Evolutionary conservation across 2,797 vertebrate genomes (phyloP).

Genomic region (Liparis tanakae): DNA sequence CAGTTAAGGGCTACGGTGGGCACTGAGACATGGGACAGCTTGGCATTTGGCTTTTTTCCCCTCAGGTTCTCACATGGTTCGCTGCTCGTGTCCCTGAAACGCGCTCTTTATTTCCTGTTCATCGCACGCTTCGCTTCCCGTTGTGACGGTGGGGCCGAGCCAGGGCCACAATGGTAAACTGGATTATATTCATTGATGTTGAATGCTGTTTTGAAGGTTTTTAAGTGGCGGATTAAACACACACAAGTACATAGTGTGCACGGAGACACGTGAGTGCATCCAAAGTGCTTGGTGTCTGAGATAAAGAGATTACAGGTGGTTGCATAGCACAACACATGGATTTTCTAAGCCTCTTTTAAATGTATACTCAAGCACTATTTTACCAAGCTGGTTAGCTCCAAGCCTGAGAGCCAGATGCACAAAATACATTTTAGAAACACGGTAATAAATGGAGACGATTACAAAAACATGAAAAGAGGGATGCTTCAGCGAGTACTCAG

Average conservation of each 20-base stretch:
- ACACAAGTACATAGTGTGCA: not conserved
- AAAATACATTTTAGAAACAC: not conserved
- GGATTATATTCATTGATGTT: conserved; percentile 40
- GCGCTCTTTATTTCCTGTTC: conserved; percentile 38
- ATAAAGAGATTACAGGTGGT: not conserved
- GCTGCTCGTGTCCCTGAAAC: conserved; percentile 41
- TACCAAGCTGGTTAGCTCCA: not conserved
- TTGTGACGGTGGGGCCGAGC: conserved; percentile 23
- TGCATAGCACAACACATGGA: not conserved
- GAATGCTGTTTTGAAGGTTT: conserved; percentile 8
- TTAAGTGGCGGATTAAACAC: not conserved
- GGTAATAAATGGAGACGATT: too few relatives aligned
- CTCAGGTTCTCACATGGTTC: conserved; percentile 40
- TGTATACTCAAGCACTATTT: conserved; percentile 13
- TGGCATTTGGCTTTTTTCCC: conserved; percentile 50
- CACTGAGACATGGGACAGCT: conserved; percentile 41
- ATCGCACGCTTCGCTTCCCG: conserved; percentile 23
- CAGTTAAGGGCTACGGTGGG: conserved; percentile 31
- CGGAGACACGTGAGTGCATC: conserved; percentile 3
- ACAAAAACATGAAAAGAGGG: not conserved
- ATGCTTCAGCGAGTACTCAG: not conserved
- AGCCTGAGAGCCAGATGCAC: not conserved
- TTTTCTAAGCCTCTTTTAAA: not conserved
- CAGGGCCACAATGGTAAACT: conserved; percentile 14
- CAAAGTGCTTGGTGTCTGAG: conserved; percentile 10